These are phyloP conservation scores for Latheticus oryzae DNA, from an alignment of 2,888 invertebrate genomes.

Conservation along the genomic window DNA sequence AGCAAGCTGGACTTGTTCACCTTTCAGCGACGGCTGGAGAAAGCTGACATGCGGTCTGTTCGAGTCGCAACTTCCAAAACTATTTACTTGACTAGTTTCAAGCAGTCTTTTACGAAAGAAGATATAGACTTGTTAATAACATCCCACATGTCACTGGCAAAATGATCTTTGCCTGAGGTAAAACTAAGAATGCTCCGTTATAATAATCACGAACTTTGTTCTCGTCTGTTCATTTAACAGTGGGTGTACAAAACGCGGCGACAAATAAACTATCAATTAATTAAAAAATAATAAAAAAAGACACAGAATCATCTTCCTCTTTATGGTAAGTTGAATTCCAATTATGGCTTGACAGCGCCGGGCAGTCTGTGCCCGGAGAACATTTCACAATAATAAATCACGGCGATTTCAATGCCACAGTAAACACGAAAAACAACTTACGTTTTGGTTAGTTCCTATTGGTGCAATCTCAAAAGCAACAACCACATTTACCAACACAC, in stretches of 20 bases:
- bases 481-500: conserved; percentile 7
- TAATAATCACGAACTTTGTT: conserved; percentile 24
- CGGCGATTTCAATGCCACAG: conserved; percentile 27
- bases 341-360: conserved; percentile 59
- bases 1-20: conserved; percentile 58
- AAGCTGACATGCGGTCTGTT: conserved; percentile 56
- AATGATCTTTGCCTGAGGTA: conserved; percentile 29
- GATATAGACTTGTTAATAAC: conserved; percentile 24
- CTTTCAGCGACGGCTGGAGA: conserved; percentile 58
- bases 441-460: conserved; percentile 1
- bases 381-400: conserved; percentile 21
- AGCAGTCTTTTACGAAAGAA: conserved; percentile 32
- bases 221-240: too few relatives aligned
- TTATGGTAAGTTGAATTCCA: conserved; percentile 60
- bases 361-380: conserved; percentile 56
- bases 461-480: conserved; percentile 15
- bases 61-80: conserved; percentile 51
- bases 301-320: conserved; percentile 45
- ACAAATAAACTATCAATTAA: too few relatives aligned
- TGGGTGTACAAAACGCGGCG: neutral
- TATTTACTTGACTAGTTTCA: conserved; percentile 40
- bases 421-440: conserved; percentile 20
- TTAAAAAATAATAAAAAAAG: too few relatives aligned
- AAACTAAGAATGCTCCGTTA: conserved; percentile 33
- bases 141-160: conserved; percentile 38